Evolutionary conservation across 1,140 invertebrate genomes (phyloP), one percentile per base, ranked within the genome.

Genomic region (Marisa cornuarietis): DNA sequence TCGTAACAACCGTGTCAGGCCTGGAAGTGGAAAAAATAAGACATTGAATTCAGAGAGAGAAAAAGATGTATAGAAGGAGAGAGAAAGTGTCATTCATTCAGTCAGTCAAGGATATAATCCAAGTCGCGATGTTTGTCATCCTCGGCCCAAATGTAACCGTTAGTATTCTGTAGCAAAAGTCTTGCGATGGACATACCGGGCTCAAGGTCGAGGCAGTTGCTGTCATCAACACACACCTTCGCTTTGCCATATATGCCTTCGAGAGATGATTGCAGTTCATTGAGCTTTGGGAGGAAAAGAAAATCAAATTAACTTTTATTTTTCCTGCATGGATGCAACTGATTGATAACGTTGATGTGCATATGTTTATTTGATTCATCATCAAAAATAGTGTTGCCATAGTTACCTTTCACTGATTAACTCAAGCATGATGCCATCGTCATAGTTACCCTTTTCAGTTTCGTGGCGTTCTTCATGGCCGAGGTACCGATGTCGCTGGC

Each of bases 401-500:
- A 26, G 20, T 11, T 14, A 72, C 11, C 22, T 0, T 49, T 49
- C 71, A 42, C 20, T 16, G 0, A 26, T 5, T n/a, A 18, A 31
- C 11, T 20, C 51, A 13, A 18, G 49, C 13, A 22, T 0, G 22
- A 54, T 8, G n/a, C n/a, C n/a, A n/a, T n/a, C n/a, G n/a, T n/a
- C 31, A 7, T 31, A 71, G n/a, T 14, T 58, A 84, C 83, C 80
- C 72, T 18, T 68, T 81, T 79, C 9, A 82, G 22, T 51, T 83
- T 81, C 7, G 65, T 78, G 22, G 31, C 61, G 74, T 85, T 78
- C 16, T 79, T 66, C 54, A 97, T 90, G 2, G 94, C 95, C 0
- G 95, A 91, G 0, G 92, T 92, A 0, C 96, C 97, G 2, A 97
- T 94, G 69, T 94, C 94, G 11, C 95, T 95, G 42, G 97, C 92